Evolutionary conservation across 2,888 invertebrate genomes (phyloP).

Genomic region (Idaea aversata): DNA sequence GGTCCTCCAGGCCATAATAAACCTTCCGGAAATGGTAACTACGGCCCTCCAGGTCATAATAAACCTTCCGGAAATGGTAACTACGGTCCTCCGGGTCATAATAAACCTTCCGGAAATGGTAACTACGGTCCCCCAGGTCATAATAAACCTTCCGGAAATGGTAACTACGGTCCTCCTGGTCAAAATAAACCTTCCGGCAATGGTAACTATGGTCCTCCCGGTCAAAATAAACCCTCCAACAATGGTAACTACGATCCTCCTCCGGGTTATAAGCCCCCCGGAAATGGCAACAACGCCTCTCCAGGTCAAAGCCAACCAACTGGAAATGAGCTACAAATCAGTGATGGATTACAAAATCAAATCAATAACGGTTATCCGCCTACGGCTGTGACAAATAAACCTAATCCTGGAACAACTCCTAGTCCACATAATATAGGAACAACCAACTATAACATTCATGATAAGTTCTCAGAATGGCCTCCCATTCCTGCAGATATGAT

Average conservation of each 20-base stretch:
- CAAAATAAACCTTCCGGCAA: background rate
- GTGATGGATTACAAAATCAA: background rate
- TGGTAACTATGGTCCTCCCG: background rate
- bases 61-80: background rate
- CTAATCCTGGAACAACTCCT: background rate
- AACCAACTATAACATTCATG: slow-evolving; percentile 2
- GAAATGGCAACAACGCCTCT: background rate
- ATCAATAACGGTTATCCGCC: background rate
- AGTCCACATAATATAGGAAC: background rate
- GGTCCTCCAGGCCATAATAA: slow-evolving; percentile 15
- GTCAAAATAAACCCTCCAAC: background rate
- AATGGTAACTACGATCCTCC: background rate
- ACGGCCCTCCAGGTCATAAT: background rate
- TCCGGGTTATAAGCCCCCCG: background rate
- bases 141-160: background rate
- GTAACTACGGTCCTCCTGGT: background rate
- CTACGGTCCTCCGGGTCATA: background rate
- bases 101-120: slow-evolving; percentile 4
- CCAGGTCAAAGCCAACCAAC: background rate
- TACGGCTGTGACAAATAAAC: background rate
- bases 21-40: slow-evolving; percentile 8
- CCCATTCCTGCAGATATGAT: slow-evolving; percentile 25
- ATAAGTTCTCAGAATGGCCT: slow-evolving; percentile 11
- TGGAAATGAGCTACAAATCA: background rate
- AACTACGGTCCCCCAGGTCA: background rate